These are phyloP conservation scores for Aproaerema taeniolella DNA, from an alignment of 2,888 invertebrate species.

Conservation along the genomic window DNA sequence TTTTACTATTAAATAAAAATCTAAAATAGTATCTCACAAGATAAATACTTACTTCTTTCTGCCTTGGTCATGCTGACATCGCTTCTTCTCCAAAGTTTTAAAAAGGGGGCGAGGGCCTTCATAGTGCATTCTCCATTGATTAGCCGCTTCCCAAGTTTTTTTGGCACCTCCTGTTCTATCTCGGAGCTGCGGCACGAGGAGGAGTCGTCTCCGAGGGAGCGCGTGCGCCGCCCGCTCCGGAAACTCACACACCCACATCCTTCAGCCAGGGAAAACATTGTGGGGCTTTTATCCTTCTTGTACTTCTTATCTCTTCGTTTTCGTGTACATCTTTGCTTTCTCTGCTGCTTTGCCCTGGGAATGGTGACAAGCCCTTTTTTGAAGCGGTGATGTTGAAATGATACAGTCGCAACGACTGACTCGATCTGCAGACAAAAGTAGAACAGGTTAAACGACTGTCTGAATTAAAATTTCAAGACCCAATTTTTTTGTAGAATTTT, in stretches of 20 bases:
- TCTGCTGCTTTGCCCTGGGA: conserved; percentile 60
- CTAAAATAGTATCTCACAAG: no score
- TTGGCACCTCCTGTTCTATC: conserved; percentile 68
- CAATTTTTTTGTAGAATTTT: no score
- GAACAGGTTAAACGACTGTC: neutral
- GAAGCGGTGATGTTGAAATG: conserved; percentile 16
- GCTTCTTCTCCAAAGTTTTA: conserved; percentile 82
- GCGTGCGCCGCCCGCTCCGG: conserved; percentile 52
- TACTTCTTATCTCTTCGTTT: conserved; percentile 70
- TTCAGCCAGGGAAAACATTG: conserved; percentile 69
- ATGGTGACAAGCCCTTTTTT: conserved; percentile 40
- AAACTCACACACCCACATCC: conserved; percentile 70
- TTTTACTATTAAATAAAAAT: no score
- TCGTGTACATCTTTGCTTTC: conserved; percentile 63
- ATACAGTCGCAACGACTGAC: conserved; percentile 28
- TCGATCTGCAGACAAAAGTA: conserved; percentile 26
- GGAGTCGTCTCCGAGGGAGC: conserved; percentile 62
- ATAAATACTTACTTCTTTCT: conserved; percentile 84
- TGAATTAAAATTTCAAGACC: neutral
- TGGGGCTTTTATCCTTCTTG: conserved; percentile 64
- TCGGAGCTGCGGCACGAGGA: conserved; percentile 71
- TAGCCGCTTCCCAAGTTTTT: conserved; percentile 50
- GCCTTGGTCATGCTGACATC: conserved; percentile 87
- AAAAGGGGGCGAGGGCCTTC: conserved; percentile 78
- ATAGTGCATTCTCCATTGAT: conserved; percentile 67